These are phyloP conservation scores for Ganaspis sp. DNA, from an alignment of 1,140 invertebrate species.

Conservation along the genomic window DNA sequence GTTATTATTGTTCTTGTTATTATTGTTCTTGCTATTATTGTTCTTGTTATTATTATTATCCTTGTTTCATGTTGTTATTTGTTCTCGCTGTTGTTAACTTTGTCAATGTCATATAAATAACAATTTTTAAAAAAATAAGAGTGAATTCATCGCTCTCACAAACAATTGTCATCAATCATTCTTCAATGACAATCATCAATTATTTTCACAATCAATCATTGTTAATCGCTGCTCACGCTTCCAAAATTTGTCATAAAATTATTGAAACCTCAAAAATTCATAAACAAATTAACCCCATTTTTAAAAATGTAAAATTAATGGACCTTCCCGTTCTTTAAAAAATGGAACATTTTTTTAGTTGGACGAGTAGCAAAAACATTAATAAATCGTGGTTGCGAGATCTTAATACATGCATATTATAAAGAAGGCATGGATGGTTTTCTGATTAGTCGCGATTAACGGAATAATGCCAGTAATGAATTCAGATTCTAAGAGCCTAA, in stretches of 20 bases:
- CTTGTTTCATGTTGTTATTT: no score
- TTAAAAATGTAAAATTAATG: neutral
- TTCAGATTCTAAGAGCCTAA: slow-evolving; percentile 19
- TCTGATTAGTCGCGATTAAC: slow-evolving; percentile 5
- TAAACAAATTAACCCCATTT: neutral
- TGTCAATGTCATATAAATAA: no score
- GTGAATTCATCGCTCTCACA: no score
- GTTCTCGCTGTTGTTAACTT: no score
- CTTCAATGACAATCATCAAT: no score
- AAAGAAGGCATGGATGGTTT: neutral
- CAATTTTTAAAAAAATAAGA: no score
- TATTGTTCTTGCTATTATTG: no score
- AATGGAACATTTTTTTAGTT: slow-evolving; percentile 3
- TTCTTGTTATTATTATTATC: no score
- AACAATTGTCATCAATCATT: no score
- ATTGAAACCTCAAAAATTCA: neutral
- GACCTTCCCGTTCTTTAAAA: neutral
- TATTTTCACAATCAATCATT: neutral
- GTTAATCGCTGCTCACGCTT: no score
- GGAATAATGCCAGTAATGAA: slow-evolving; percentile 5
- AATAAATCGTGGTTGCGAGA: neutral
- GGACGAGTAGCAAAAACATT: neutral
- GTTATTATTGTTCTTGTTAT: no score
- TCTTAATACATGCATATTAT: neutral
- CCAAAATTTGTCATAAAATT: neutral